Evolutionary conservation across 92 coral and sea anemone species (phyloP).

Genomic region (Umimayanthus kanabou): DNA sequence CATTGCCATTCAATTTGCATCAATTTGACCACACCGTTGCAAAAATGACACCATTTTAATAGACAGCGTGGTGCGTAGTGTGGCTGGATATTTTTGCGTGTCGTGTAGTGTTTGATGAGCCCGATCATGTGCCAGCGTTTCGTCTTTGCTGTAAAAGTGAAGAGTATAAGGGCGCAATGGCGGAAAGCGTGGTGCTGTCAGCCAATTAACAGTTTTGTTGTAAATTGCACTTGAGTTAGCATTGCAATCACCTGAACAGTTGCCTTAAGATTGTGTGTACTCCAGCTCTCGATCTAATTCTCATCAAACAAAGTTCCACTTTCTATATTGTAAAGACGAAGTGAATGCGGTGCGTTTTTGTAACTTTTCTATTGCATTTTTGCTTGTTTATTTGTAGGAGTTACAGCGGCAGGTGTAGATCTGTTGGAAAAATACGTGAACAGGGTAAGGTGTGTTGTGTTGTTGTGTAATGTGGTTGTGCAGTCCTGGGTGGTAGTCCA

Average conservation of each 20-base stretch:
- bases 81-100: not conserved
- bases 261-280: not conserved
- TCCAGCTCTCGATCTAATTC: not conserved
- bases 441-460: slow-evolving; percentile 56
- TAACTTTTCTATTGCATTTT: not conserved
- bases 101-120: not conserved
- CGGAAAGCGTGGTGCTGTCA: not conserved
- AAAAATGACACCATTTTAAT: too few relatives aligned
- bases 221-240: not conserved
- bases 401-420: slow-evolving; percentile 88
- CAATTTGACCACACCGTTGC: too few relatives aligned
- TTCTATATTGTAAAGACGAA: not conserved
- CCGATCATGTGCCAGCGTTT: not conserved
- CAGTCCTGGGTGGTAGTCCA: too few relatives aligned
- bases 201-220: too few relatives aligned
- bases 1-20: too few relatives aligned
- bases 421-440: slow-evolving; percentile 94
- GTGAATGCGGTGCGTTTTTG: not conserved
- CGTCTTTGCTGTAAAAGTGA: not conserved
- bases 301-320: not conserved
- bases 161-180: not conserved
- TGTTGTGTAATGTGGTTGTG: too few relatives aligned
- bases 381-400: slow-evolving; percentile 51
- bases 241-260: too few relatives aligned
- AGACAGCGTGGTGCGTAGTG: not conserved